Evolutionary conservation across 2,888 invertebrate genomes (phyloP).

Genomic region (Athalia cordata): DNA sequence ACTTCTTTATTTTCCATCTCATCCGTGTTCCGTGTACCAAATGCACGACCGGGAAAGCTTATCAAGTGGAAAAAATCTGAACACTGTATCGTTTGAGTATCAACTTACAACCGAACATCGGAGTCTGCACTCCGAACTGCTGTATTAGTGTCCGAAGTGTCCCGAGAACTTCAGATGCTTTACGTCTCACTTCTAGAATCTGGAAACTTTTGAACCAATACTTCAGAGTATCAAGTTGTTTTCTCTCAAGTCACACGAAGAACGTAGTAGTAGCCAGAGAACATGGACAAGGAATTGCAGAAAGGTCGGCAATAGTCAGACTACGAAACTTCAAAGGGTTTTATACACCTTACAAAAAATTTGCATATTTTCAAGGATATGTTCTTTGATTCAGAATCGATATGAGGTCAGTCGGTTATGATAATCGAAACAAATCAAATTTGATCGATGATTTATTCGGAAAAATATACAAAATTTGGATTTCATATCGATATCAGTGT

Average conservation of each 20-base stretch:
- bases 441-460: too few species aligned
- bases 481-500: too few species aligned
- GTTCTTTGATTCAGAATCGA: background rate
- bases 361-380: background rate
- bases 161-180: conserved; percentile 8
- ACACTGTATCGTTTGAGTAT: background rate
- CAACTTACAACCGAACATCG: background rate
- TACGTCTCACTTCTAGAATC: conserved; percentile 11
- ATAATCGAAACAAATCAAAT: too few species aligned
- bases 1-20: too few species aligned
- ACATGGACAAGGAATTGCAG: conserved; percentile 7
- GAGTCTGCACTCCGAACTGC: background rate
- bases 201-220: conserved; percentile 7
- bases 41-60: too few species aligned
- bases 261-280: background rate
- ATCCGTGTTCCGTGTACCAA: too few species aligned
- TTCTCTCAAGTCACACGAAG: conserved; percentile 18
- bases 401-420: too few species aligned
- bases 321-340: conserved; percentile 17
- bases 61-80: background rate
- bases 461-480: too few species aligned
- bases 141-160: background rate
- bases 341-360: conserved; percentile 10
- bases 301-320: background rate
- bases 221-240: conserved; percentile 17